Conservation (phyloP, 2,113 vertebrate genomes). For the Xyliphius kryptos region DNA sequence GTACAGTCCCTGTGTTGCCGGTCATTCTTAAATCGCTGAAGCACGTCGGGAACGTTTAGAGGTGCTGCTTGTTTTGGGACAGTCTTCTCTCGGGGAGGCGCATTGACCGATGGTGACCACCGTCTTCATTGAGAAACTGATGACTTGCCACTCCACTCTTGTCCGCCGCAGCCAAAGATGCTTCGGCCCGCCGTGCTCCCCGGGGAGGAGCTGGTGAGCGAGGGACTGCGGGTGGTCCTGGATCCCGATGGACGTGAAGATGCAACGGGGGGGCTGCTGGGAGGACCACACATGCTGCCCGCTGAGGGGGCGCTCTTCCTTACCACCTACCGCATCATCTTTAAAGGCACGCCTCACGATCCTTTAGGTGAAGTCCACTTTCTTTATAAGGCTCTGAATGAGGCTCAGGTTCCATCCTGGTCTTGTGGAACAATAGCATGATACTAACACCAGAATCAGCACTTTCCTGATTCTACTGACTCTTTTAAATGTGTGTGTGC, state of each 20-base stretch:
- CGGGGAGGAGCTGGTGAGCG: constrained; percentile 88
- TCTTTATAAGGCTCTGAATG: neutral
- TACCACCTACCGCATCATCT: constrained; percentile 93
- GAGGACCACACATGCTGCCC: constrained; percentile 91
- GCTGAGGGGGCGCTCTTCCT: constrained; percentile 97
- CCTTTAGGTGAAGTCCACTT: constrained; percentile 71
- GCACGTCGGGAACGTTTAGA: no score
- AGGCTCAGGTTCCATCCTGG: no score
- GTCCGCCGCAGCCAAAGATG: constrained; percentile 83
- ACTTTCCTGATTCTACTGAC: neutral
- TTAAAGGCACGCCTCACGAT: constrained; percentile 92
- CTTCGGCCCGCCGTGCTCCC: constrained; percentile 84
- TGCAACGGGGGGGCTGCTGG: constrained; percentile 84
- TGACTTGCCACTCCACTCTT: neutral
- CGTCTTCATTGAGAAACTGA: neutral
- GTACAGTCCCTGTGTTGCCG: no score
- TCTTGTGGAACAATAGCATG: no score
- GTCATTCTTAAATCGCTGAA: no score
- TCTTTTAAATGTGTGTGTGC: neutral
- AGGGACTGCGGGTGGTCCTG: constrained; percentile 88
- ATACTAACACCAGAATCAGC: neutral
- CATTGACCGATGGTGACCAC: no score
- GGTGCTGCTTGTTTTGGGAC: no score
- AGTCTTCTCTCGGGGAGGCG: no score
- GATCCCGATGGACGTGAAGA: constrained; percentile 94